Percentiles rank a stretch among this genome's conserved stretches.
phyloP scores from a whole-genome alignment of 2,797 vertebrate genomes.

The Sebastes vulpes region DNA sequence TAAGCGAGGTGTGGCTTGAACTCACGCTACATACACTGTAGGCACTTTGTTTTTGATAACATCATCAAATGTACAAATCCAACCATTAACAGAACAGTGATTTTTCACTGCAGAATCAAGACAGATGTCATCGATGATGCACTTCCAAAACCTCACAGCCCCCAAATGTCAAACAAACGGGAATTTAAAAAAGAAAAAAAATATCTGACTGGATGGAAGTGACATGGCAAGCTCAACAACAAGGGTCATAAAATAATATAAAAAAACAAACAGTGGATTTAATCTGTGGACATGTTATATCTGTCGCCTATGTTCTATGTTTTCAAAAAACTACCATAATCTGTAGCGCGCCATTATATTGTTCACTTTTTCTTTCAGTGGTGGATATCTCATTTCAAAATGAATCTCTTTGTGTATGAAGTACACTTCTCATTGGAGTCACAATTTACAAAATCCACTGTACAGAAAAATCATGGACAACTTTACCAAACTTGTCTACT shows the following conservation, averaged over 20 bases:
- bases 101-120: conserved; percentile 4
- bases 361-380: conserved; percentile 18
- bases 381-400: conserved; percentile 17
- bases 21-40: conserved; percentile 22
- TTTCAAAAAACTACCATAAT: neutral
- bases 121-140: conserved; percentile 17
- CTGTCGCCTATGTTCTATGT: conserved; percentile 1
- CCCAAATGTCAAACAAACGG: neutral
- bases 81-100: neutral
- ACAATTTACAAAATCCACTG: conserved; percentile 46
- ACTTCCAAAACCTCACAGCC: conserved; percentile 27
- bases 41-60: conserved; percentile 60
- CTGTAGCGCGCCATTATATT: neutral
- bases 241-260: neutral
- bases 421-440: conserved; percentile 17
- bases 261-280: neutral
- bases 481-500: conserved; percentile 45
- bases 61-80: conserved; percentile 19
- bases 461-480: conserved; percentile 57
- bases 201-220: neutral
- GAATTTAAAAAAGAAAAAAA: neutral
- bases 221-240: neutral
- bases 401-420: conserved; percentile 21
- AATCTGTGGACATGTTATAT: conserved; percentile 15
- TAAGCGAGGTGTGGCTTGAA: conserved; percentile 38